phyloP scores from a whole-genome alignment of 1,140 invertebrate genomes.

The Bombus waltoni region DNA sequence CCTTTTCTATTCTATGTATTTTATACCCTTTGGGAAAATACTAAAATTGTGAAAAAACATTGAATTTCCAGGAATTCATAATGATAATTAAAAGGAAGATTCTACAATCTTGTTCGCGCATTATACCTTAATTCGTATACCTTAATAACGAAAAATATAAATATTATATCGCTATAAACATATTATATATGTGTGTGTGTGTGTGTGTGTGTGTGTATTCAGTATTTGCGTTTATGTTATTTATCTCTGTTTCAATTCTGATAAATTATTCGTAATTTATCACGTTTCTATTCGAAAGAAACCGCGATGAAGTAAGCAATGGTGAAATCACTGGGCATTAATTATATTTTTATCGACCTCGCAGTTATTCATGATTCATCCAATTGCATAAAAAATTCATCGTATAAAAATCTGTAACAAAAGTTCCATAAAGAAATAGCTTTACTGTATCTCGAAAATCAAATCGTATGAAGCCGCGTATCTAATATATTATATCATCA shows the following conservation, averaged over 20 bases:
- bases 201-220: not conserved
- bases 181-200: no score
- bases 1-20: not conserved
- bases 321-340: not conserved
- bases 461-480: not conserved
- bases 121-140: not conserved
- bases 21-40: not conserved
- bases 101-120: no score
- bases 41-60: not conserved
- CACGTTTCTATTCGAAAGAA: not conserved
- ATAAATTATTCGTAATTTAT: not conserved
- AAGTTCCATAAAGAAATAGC: not conserved
- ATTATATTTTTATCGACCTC: not conserved
- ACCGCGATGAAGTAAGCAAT: not conserved
- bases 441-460: not conserved
- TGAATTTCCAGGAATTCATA: not conserved
- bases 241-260: no score
- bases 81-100: not conserved
- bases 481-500: not conserved
- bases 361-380: not conserved
- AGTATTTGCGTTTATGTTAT: not conserved
- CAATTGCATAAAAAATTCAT: not conserved
- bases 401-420: not conserved
- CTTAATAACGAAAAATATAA: not conserved
- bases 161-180: not conserved